A percentile compares a stretch with the other conserved stretches of the same genome.
Evolutionary conservation across 1,140 invertebrate species (phyloP).

Genomic region (Cydia fagiglandana): DNA sequence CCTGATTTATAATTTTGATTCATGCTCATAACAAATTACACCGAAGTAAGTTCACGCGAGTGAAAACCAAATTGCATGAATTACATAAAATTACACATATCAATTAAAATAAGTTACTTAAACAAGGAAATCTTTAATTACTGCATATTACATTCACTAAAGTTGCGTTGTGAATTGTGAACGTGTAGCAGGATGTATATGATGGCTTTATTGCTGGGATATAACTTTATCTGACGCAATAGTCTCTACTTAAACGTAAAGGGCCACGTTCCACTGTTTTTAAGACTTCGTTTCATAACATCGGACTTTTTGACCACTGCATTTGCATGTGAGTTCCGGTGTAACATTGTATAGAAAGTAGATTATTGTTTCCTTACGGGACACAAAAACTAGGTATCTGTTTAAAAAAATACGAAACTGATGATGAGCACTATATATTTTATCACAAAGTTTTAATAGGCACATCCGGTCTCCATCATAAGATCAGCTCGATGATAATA

Average conservation of each 20-base stretch:
- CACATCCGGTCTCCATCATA: too few relatives aligned
- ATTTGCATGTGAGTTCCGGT: too few relatives aligned
- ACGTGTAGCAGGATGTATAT: background rate
- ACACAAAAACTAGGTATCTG: too few relatives aligned
- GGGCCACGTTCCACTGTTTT: background rate
- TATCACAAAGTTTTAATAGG: too few relatives aligned
- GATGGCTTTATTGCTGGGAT: background rate
- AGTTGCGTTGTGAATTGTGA: background rate
- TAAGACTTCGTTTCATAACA: background rate
- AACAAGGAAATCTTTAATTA: background rate
- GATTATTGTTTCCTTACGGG: too few relatives aligned
- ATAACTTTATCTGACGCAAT: background rate
- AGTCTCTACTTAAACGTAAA: background rate
- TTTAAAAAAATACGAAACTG: too few relatives aligned
- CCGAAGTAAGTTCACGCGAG: background rate
- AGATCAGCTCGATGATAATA: too few relatives aligned
- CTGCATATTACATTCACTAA: background rate
- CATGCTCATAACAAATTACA: background rate
- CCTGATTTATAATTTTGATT: background rate
- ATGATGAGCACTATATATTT: too few relatives aligned
- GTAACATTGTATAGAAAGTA: too few relatives aligned
- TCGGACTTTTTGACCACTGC: background rate
- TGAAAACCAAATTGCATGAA: background rate
- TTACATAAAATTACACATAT: too few relatives aligned
- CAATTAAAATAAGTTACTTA: background rate